Base-by-base conservation (phyloP, 1,140 invertebrate species). In the Drosophila melanica region DNA sequence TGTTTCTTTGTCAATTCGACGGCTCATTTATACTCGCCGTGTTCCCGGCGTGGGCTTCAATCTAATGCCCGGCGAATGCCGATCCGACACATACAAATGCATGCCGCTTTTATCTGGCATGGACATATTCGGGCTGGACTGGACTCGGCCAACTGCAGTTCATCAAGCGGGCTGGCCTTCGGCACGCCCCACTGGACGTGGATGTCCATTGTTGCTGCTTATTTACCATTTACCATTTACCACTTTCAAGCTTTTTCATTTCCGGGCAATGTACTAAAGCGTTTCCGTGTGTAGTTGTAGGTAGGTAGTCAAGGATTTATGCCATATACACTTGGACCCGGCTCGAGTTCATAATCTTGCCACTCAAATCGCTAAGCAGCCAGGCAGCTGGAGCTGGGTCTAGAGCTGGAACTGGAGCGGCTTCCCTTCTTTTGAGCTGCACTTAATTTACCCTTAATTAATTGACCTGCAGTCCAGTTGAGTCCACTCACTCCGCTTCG, bases 401-500 rank as follows among this genome's bases (percentile, higher is more conserved):
- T n/a, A n/a, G n/a, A 37, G 55, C 30, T 30, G 58, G 35, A 66
- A 63, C 62, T 58, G 57, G 37, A 87, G 64, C 79, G 77, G 64
- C 78, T 72, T 73, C 59, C 67, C 73, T 70, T 63, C 81, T 68
- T 64, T 67, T 58, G 69, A 67, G 76, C 72, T 87, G 82, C 79
- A 89, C 84, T 87, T 87, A 87, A 87, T 87, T 87, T 87, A 87
- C 76, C 79, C 84, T 79, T 87, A 87, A 87, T 87, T 87, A 87
- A 87, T 87, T 87, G 84, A 90, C 84, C 84, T 89, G 84, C 84
- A 84, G 82, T 77, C 73, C 50, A 77, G 71, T 77, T 30, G 67
- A 79, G 82, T 82, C 57, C 44, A 47, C n/a, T n/a, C 20, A 30
- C 54, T 45, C 39, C 41, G 9, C 27, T 42, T 12, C 37, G 9